phyloP scores from a whole-genome alignment of 2,113 vertebrate genomes.

The Oophaga pumilio region DNA sequence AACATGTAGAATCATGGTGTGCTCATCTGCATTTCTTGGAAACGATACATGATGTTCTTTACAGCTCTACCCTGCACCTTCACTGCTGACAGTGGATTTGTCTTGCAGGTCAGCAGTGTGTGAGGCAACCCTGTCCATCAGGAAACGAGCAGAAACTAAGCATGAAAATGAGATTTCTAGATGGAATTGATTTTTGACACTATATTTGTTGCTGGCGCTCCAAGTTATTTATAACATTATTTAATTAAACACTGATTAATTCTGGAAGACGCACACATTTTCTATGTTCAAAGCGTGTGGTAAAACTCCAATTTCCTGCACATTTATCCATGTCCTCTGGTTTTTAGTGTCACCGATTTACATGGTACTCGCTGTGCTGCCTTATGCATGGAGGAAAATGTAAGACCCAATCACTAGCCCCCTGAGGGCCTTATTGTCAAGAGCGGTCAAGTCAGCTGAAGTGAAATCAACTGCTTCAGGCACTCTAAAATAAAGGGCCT shows the following conservation, averaged over 20 bases:
- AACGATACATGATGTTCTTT: neutral
- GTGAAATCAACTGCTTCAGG: slow-evolving; percentile 12
- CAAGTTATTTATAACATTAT: slow-evolving; percentile 47
- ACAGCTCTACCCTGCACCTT: neutral
- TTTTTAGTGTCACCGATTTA: neutral
- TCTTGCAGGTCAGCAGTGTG: slow-evolving; percentile 21
- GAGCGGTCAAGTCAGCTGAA: slow-evolving; percentile 1
- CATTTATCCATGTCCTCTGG: neutral
- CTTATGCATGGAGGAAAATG: neutral
- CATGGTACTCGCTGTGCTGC: neutral
- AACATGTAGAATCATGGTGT: neutral
- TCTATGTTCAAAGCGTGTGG: neutral
- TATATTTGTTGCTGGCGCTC: neutral
- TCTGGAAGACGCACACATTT: neutral
- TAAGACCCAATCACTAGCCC: neutral
- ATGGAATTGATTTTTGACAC: slow-evolving; percentile 51
- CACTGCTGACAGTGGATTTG: slow-evolving; percentile 24
- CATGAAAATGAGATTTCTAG: slow-evolving; percentile 46
- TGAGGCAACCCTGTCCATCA: slow-evolving; percentile 1
- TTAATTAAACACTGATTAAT: slow-evolving; percentile 50
- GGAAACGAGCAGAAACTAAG: neutral
- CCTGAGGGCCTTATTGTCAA: slow-evolving; percentile 3
- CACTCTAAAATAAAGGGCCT: neutral
- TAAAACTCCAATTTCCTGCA: neutral
- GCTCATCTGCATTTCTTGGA: neutral